These are phyloP conservation scores for Anolis apletophallus DNA, from an alignment of 2,797 vertebrate species.

Conservation along the genomic window DNA sequence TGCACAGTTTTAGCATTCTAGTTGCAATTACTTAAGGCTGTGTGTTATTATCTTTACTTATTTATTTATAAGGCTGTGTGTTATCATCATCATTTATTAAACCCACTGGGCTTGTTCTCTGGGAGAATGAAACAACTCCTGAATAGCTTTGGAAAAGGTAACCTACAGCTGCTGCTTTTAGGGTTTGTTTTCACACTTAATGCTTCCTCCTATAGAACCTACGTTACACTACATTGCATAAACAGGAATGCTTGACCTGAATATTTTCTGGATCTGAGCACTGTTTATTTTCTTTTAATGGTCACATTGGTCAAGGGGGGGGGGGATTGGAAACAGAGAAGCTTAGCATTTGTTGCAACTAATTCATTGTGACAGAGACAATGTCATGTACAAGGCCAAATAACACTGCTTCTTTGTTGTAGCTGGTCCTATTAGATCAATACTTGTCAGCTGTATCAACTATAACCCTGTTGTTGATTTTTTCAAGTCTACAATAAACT, in stretches of 20 bases:
- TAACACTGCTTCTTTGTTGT: conserved; percentile 55
- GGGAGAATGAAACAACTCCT: neutral
- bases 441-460: conserved; percentile 59
- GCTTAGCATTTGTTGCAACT: conserved; percentile 13
- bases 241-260: neutral
- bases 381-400: conserved; percentile 58
- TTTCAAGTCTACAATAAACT: conserved; percentile 20
- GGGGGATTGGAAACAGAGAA: conserved; percentile 49
- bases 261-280: neutral
- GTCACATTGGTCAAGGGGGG: neutral
- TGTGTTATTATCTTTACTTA: no score
- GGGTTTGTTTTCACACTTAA: neutral
- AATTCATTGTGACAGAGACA: conserved; percentile 71
- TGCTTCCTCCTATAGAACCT: neutral
- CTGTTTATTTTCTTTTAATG: neutral
- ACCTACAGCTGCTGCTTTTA: neutral
- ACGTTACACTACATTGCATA: neutral
- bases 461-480: conserved; percentile 43
- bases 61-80: no score
- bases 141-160: neutral
- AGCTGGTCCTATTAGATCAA: conserved; percentile 55
- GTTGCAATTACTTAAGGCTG: neutral
- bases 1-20: neutral
- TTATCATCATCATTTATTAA: neutral
- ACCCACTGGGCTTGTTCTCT: no score